Percentiles rank a stretch among this genome's conserved stretches.
These are phyloP conservation scores for Metallyticus violacea DNA, from an alignment of 2,888 invertebrate species.

Conservation along the genomic window DNA sequence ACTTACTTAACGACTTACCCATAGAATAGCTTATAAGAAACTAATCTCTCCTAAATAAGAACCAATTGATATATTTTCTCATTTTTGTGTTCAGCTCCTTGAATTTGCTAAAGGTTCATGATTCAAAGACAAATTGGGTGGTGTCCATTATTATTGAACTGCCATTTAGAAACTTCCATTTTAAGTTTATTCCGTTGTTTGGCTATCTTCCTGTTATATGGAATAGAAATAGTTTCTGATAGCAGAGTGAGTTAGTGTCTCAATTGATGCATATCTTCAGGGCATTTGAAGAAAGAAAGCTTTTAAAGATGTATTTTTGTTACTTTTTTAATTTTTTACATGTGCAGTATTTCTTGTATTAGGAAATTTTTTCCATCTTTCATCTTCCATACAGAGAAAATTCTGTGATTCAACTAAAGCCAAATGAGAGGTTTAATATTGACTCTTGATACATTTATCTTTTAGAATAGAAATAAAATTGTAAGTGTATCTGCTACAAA, in stretches of 20 bases:
- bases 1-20: no score
- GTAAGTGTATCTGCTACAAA: background rate
- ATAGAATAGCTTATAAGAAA: no score
- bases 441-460: no score
- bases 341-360: background rate
- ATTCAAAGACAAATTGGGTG: no score
- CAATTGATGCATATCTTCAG: background rate
- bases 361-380: background rate
- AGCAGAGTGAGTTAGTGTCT: background rate
- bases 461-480: background rate
- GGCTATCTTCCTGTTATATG: background rate
- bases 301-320: background rate
- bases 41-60: no score
- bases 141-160: no score
- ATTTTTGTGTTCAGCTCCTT: no score
- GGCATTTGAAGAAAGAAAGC: background rate
- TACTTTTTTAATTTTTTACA: background rate
- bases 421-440: background rate
- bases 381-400: background rate
- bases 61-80: no score
- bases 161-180: no score
- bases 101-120: no score
- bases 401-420: background rate
- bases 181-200: background rate
- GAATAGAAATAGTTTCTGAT: background rate